Evolutionary conservation across 2,888 invertebrate genomes (phyloP).

Genomic region (Andrena bicolor): DNA sequence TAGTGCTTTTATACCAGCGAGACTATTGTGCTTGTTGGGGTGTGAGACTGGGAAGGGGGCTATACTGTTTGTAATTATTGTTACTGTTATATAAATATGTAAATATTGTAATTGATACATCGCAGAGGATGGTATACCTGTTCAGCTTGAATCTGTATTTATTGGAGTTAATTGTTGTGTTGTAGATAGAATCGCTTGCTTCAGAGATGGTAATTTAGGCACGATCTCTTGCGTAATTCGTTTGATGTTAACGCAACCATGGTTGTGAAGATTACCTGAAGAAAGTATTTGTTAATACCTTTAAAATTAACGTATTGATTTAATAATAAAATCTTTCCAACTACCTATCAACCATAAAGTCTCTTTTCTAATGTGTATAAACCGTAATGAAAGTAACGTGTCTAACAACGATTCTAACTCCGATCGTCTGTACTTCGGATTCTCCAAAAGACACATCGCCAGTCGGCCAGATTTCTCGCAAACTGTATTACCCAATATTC

Average conservation of each 20-base stretch:
- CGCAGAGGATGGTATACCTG: not conserved
- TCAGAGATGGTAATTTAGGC: constrained; percentile 61
- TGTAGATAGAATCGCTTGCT: constrained; percentile 56
- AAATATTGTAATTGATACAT: constrained; percentile 29
- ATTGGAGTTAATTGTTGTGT: constrained; percentile 6
- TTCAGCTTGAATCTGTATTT: constrained; percentile 1
- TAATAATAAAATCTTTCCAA: constrained; percentile 10
- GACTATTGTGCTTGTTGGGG: not conserved
- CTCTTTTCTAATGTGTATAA: constrained; percentile 79
- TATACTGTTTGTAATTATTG: constrained; percentile 23
- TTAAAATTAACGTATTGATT: not conserved
- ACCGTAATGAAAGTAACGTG: constrained; percentile 73
- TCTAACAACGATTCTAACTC: constrained; percentile 67
- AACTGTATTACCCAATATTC: constrained; percentile 79
- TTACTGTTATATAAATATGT: constrained; percentile 27
- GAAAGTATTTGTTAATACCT: constrained; percentile 44
- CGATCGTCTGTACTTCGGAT: constrained; percentile 64
- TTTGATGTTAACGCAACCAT: constrained; percentile 62
- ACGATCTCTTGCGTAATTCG: constrained; percentile 57
- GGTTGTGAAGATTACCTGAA: constrained; percentile 82
- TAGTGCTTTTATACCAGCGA: constrained; percentile 32
- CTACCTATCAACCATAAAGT: constrained; percentile 83
- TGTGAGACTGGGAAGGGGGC: not conserved
- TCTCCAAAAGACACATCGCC: constrained; percentile 72
- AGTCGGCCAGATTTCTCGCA: constrained; percentile 73